Conservation (phyloP, 1,140 invertebrate genomes). For the Achatina immaculata region DNA sequence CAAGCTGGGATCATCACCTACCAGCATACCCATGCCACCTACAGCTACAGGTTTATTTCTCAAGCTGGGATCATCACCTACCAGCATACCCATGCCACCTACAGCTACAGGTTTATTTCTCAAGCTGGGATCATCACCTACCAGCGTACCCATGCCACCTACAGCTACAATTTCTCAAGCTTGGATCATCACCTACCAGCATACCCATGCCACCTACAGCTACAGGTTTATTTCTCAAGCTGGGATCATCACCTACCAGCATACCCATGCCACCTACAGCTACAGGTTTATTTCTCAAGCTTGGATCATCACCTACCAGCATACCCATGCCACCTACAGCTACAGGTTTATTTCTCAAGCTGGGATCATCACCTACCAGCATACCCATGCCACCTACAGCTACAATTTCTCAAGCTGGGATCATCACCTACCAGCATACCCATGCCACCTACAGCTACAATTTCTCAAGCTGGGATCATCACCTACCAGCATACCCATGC, state of each 20-base stretch:
- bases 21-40: conserved; percentile 77
- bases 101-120: conserved; percentile 79
- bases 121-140: conserved; percentile 76
- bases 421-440: too few species aligned
- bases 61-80: conserved; percentile 76
- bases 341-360: conserved; percentile 76
- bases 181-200: conserved; percentile 75
- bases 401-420: too few species aligned
- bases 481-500: too few species aligned
- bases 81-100: conserved; percentile 77
- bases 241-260: conserved; percentile 76
- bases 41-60: conserved; percentile 79
- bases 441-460: too few species aligned
- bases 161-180: too few species aligned
- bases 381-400: too few species aligned
- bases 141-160: too few species aligned
- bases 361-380: conserved; percentile 77
- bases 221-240: conserved; percentile 76
- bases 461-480: too few species aligned
- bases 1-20: conserved; percentile 76
- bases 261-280: conserved; percentile 77
- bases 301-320: conserved; percentile 77
- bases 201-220: conserved; percentile 77
- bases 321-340: conserved; percentile 77
- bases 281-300: conserved; percentile 76